A percentile compares a stretch with the other conserved stretches of the same genome.
Conservation (phyloP, 1,140 invertebrate species). For the Kradibia gibbosae region DNA sequence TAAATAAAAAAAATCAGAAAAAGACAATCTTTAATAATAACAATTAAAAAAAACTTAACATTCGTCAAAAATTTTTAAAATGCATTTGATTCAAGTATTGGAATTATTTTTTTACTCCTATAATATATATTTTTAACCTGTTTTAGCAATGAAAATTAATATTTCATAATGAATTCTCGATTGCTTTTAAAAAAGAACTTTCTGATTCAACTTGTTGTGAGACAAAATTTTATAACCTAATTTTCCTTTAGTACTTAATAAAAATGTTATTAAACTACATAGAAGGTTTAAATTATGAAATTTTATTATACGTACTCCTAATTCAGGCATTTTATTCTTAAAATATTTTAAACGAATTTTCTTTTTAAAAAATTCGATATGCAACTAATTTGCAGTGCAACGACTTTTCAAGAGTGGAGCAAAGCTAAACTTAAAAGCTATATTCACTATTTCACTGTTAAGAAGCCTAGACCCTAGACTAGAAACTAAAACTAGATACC, state of each 20-base stretch:
- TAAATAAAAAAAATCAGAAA: slow-evolving; percentile 2
- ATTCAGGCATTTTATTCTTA: slow-evolving; percentile 43
- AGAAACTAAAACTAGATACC: too few relatives aligned
- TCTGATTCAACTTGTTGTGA: background rate
- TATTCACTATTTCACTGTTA: too few relatives aligned
- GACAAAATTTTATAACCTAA: slow-evolving; percentile 23
- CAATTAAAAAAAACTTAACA: background rate
- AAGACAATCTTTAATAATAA: background rate
- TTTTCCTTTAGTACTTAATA: background rate
- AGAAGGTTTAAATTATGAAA: background rate
- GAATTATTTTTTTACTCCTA: too few relatives aligned
- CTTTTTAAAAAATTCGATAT: slow-evolving; percentile 15
- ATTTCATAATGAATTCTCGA: background rate
- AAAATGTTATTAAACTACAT: background rate
- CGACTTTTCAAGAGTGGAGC: slow-evolving; percentile 25
- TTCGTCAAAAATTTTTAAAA: background rate
- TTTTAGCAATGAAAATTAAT: background rate
- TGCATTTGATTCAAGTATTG: background rate
- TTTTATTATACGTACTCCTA: slow-evolving; percentile 23
- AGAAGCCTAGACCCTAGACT: too few relatives aligned
- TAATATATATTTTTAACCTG: background rate
- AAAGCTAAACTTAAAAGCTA: slow-evolving; percentile 25
- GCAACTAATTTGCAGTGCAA: slow-evolving; percentile 26
- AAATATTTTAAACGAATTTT: background rate
- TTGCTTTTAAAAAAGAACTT: background rate